Base-by-base conservation (phyloP, 2,888 invertebrate genomes). In the Leucania comma region DNA sequence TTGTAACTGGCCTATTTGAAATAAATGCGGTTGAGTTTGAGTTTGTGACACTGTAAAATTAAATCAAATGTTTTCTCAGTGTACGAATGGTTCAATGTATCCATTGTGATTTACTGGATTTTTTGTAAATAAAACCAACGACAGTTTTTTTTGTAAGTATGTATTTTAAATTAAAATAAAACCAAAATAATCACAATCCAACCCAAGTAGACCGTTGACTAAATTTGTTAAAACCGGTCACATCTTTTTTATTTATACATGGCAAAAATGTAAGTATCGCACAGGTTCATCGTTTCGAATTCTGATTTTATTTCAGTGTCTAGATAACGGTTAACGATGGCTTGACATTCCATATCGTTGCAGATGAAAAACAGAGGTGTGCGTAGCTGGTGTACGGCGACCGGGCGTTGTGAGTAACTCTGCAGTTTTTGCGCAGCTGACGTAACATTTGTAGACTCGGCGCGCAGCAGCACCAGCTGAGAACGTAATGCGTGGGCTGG, bases 391-490 rank as follows among this genome's bases (percentile, higher is more conserved):
- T 53, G 64, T 46, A 70, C 1, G 10, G 8, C 26, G 6, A 63
- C 42, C 24, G 62, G 51, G 2, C 10, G 63, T 12, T 53, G 73
- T 2, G 64, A 70, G 10, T 62, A n/a, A 35, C 1, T 38, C n/a
- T 72, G 62, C 6, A 70, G 12, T 3, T 1, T 24, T n/a, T 61
- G 62, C 22, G 17, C 9, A 0, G 38, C 12, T 24, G 42, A 17
- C 24, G 6, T 14, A n/a, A 14, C 1, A 12, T 51, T 24, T 9
- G 17, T 26, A 14, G 51, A 46, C 20, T 26, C 32, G 10, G 84
- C 67, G 35, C 83, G 86, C n/a, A 90, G 60, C 24, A 85, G 64
- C 17, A 89, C 80, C 17, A 89, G 26, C 14, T 75, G 81, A 8
- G 91, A 89, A 6, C 75, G 83, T 35, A 90, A 81, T n/a, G 70